Conservation (phyloP, 2,113 vertebrate species). For the Siphamia tubifer region DNA sequence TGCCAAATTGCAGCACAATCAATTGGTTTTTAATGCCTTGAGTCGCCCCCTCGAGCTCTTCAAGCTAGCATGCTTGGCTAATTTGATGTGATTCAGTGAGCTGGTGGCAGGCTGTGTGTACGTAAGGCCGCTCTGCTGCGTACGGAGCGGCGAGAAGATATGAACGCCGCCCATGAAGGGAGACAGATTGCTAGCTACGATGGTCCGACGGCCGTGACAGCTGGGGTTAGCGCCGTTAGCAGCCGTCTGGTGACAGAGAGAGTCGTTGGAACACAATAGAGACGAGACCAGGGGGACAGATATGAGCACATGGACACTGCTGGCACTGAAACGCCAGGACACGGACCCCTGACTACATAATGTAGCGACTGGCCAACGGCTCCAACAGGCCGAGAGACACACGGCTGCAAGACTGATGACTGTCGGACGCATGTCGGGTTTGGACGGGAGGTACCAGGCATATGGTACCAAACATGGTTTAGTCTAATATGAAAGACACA, state of each 20-base stretch:
- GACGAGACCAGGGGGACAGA: slow-evolving; percentile 48
- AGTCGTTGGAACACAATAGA: slow-evolving; percentile 48
- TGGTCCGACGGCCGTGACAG: slow-evolving; percentile 56
- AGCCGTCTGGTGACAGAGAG: slow-evolving; percentile 58
- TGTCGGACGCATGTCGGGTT: slow-evolving; percentile 4
- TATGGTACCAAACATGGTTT: slow-evolving; percentile 27
- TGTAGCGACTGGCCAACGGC: slow-evolving; percentile 32
- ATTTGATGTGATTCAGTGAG: slow-evolving; percentile 67
- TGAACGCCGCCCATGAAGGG: slow-evolving; percentile 48
- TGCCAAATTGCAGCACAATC: slow-evolving; percentile 67
- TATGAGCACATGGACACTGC: slow-evolving; percentile 56
- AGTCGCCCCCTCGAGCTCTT: slow-evolving; percentile 54
- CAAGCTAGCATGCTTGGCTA: slow-evolving; percentile 57
- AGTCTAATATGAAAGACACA: slow-evolving; percentile 8
- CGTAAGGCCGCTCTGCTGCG: slow-evolving; percentile 35
- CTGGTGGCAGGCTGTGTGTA: slow-evolving; percentile 40
- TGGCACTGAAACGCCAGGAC: slow-evolving; percentile 47
- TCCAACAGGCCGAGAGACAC: slow-evolving; percentile 45
- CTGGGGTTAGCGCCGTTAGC: slow-evolving; percentile 64
- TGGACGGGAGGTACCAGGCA: slow-evolving; percentile 38
- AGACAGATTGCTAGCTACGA: slow-evolving; percentile 66
- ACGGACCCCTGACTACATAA: slow-evolving; percentile 27
- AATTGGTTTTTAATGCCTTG: slow-evolving; percentile 70
- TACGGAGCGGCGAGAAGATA: slow-evolving; percentile 35
- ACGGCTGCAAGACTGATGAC: slow-evolving; percentile 48